Percentiles rank a stretch among this genome's conserved stretches.
Evolutionary conservation across 2,113 vertebrate genomes (phyloP).

Genomic region (Burhinus bistriatus): DNA sequence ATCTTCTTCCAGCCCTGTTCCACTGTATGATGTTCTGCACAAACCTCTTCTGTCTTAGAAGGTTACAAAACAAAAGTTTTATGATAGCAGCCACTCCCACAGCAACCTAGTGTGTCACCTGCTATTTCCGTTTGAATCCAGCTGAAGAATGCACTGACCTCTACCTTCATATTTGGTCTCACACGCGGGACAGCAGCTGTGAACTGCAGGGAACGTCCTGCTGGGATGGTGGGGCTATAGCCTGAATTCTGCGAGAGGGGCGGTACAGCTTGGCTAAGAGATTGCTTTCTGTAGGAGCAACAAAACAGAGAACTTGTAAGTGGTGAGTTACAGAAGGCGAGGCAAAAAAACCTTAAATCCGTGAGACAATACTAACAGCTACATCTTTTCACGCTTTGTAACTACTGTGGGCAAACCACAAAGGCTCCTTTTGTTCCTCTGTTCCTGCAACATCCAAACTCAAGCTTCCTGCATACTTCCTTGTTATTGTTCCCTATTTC

Average conservation of each 20-base stretch:
- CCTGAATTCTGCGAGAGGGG: neutral
- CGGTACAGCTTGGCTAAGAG: neutral
- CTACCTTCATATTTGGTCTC: neutral
- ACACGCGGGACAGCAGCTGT: neutral
- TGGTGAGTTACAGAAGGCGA: neutral
- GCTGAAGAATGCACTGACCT: neutral
- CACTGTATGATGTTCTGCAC: neutral
- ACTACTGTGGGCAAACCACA: neutral
- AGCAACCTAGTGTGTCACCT: neutral
- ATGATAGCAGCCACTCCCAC: neutral
- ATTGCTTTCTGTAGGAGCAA: neutral
- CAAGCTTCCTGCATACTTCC: neutral
- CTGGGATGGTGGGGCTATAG: neutral
- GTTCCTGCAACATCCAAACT: neutral
- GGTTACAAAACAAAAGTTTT: neutral
- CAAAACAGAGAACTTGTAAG: neutral
- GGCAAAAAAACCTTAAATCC: neutral
- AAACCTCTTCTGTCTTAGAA: neutral
- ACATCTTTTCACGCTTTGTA: neutral
- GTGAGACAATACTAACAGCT: neutral
- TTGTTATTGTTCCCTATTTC: neutral
- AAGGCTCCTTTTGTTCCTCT: neutral
- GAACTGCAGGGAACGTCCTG: neutral
- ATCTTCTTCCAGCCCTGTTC: neutral
- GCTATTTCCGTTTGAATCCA: neutral